Evolutionary conservation across 2,888 invertebrate species (phyloP).

Genomic region (Microplitis deprimator): DNA sequence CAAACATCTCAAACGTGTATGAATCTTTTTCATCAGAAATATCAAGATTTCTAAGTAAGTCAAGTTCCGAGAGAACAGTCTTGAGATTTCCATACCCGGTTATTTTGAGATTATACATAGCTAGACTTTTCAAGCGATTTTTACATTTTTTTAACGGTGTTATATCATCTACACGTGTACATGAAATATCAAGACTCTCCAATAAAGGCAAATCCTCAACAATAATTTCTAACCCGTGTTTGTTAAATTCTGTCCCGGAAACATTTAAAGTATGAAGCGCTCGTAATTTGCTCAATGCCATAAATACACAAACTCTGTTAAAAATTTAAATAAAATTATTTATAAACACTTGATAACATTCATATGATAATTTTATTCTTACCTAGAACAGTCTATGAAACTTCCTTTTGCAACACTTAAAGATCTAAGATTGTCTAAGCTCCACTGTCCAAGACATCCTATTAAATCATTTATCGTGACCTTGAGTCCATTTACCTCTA

Average conservation of each 20-base stretch:
- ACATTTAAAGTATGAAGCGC: slow-evolving; percentile 77
- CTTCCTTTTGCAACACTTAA: slow-evolving; percentile 77
- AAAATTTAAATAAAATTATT: slow-evolving; percentile 33
- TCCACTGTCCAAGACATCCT: slow-evolving; percentile 79
- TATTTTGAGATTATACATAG: slow-evolving; percentile 76
- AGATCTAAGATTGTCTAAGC: slow-evolving; percentile 75
- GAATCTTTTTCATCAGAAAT: slow-evolving; percentile 74
- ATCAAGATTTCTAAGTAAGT: slow-evolving; percentile 74
- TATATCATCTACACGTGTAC: slow-evolving; percentile 77
- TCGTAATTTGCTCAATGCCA: slow-evolving; percentile 76
- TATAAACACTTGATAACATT: slow-evolving; percentile 45
- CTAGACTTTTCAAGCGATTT: slow-evolving; percentile 75
- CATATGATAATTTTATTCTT: slow-evolving; percentile 51
- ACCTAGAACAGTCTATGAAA: slow-evolving; percentile 76
- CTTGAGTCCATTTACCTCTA: slow-evolving; percentile 76
- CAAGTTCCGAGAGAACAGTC: slow-evolving; percentile 73
- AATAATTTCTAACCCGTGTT: slow-evolving; percentile 77
- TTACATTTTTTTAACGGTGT: slow-evolving; percentile 75
- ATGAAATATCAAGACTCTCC: slow-evolving; percentile 79
- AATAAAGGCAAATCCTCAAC: slow-evolving; percentile 77
- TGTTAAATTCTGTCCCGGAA: slow-evolving; percentile 80
- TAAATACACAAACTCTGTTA: slow-evolving; percentile 74
- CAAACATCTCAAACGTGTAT: slow-evolving; percentile 71
- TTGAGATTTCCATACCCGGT: slow-evolving; percentile 69
- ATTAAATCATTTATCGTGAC: slow-evolving; percentile 77